Evolutionary conservation across 1,140 invertebrate genomes (phyloP).

Genomic region (Calephelis nemesis): DNA sequence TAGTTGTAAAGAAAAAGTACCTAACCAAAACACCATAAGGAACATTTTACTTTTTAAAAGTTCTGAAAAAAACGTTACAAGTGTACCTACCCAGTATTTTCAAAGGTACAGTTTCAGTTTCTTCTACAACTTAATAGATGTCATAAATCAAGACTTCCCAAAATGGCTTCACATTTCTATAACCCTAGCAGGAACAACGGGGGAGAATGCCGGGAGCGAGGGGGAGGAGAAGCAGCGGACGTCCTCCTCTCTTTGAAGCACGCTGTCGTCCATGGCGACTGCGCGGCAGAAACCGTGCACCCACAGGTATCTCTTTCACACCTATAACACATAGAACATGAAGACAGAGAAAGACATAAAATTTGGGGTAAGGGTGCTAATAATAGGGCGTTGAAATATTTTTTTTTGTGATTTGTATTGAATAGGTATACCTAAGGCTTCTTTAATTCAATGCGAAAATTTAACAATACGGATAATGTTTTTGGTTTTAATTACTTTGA

Average conservation of each 20-base stretch:
- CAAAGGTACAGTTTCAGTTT: too few relatives aligned
- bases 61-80: too few relatives aligned
- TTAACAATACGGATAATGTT: conserved; percentile 3
- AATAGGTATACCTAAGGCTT: not conserved
- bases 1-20: too few relatives aligned
- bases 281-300: conserved; percentile 57
- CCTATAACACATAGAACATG: conserved; percentile 10
- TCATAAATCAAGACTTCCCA: not conserved
- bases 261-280: conserved; percentile 89
- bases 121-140: too few relatives aligned
- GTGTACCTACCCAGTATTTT: too few relatives aligned
- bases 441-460: conserved; percentile 9
- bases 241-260: conserved; percentile 92
- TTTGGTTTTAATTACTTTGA: not conserved
- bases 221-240: conserved; percentile 85
- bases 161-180: conserved; percentile 10
- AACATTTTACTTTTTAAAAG: too few relatives aligned
- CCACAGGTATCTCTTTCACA: conserved; percentile 66
- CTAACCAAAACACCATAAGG: too few relatives aligned
- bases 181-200: conserved; percentile 55
- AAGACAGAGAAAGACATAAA: conserved; percentile 30
- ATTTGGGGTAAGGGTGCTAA: not conserved
- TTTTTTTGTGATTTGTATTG: conserved; percentile 5
- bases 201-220: conserved; percentile 62
- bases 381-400: not conserved